Evolutionary conservation across 1,140 invertebrate species (phyloP).

Genomic region (Aricia agestis): DNA sequence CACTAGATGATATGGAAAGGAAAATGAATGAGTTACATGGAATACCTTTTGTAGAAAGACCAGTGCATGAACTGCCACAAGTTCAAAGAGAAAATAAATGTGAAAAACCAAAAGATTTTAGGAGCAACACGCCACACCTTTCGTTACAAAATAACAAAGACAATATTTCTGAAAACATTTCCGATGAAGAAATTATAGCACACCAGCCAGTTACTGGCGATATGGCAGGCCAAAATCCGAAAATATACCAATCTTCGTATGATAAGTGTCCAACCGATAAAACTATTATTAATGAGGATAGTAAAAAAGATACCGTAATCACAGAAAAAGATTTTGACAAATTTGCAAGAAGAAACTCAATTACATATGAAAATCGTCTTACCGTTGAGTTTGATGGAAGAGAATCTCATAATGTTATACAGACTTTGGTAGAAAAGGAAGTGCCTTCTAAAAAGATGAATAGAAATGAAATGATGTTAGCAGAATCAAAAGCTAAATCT

Average conservation of each 20-base stretch:
- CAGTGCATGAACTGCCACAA: constrained; percentile 47
- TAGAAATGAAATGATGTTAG: constrained; percentile 47
- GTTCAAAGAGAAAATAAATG: constrained; percentile 31
- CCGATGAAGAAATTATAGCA: constrained; percentile 64
- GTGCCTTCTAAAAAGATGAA: constrained; percentile 43
- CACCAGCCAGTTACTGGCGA: constrained; percentile 64
- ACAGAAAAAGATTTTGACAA: constrained; percentile 73
- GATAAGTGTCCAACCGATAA: constrained; percentile 34
- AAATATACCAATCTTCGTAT: constrained; percentile 27
- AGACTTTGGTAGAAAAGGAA: constrained; percentile 56
- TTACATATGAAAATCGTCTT: constrained; percentile 59
- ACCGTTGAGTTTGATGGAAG: constrained; percentile 60
- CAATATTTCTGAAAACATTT: constrained; percentile 40
- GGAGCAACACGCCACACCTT: constrained; percentile 41
- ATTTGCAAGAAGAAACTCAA: constrained; percentile 67
- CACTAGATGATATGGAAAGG: constrained; percentile 61
- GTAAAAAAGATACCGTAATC: constrained; percentile 54
- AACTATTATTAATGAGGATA: constrained; percentile 29
- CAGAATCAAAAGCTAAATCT: constrained; percentile 47
- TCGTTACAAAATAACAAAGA: constrained; percentile 46
- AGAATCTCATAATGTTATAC: constrained; percentile 52
- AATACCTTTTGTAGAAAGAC: constrained; percentile 52
- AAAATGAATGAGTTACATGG: constrained; percentile 71
- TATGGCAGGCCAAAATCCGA: constrained; percentile 40
- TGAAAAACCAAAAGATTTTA: constrained; percentile 32